Conservation (phyloP, 2,888 invertebrate genomes). For the Drosophila tanythrix region DNA sequence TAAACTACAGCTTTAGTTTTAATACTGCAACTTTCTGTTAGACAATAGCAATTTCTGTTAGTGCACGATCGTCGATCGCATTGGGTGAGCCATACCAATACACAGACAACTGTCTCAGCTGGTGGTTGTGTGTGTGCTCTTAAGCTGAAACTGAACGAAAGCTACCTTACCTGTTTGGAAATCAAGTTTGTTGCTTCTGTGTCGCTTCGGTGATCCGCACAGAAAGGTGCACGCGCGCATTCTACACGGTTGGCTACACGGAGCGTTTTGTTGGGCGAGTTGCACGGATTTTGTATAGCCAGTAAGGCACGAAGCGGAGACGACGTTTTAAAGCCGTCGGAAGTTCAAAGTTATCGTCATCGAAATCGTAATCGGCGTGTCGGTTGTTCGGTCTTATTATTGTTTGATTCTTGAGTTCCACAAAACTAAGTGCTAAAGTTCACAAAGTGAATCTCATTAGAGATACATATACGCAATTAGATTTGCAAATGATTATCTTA, state of each 20-base stretch:
- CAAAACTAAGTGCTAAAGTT: constrained; percentile 32
- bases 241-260: constrained; percentile 69
- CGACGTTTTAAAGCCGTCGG: constrained; percentile 63
- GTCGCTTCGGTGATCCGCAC: constrained; percentile 79
- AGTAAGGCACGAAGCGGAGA: constrained; percentile 43
- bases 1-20: neutral
- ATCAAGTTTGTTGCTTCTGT: constrained; percentile 80
- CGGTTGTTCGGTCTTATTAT: neutral
- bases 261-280: constrained; percentile 46
- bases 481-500: constrained; percentile 60
- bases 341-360: constrained; percentile 36
- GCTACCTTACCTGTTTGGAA: constrained; percentile 77
- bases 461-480: constrained; percentile 43
- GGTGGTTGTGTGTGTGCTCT: constrained; percentile 52
- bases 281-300: constrained; percentile 51
- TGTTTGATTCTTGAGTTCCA: constrained; percentile 8
- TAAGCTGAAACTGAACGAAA: constrained; percentile 73
- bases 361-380: constrained; percentile 18
- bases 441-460: constrained; percentile 21
- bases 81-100: constrained; percentile 58
- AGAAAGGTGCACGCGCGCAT: constrained; percentile 80
- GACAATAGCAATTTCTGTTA: constrained; percentile 16
- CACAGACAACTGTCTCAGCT: constrained; percentile 11
- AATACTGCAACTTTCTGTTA: neutral
- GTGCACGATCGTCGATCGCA: constrained; percentile 63